Evolutionary conservation across 64 coral and sea anemone genomes (phyloP), one percentile per base, ranked within the genome.

Genomic region (Stichodactyla mertensii): DNA sequence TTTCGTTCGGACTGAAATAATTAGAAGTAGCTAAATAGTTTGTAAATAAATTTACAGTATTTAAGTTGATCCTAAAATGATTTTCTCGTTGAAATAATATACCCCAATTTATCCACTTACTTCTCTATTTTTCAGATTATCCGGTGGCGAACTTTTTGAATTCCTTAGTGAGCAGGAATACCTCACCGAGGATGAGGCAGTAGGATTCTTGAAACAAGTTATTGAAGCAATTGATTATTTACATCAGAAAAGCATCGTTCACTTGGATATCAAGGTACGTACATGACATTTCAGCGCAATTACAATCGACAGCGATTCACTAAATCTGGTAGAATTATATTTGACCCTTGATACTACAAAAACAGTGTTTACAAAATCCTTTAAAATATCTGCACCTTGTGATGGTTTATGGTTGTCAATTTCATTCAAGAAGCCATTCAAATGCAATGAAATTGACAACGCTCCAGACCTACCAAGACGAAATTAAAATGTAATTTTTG

Each of bases 201-300:
- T 92, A 0, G 89, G 86, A 11, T 98, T 98, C 31, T 89, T 89
- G 0, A 86, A 84, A 31, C 95, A 98, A 87, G 90, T 98, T 62
- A 77, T 98, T 16, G 87, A 90, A 28, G 95, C 92, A 5, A 27
- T 94, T 26, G 77, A 87, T 78, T 94, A 94, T 70, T 88, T 98
- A 12, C 95, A 98, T 59, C 71, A 94, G 19, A 52, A 66, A 26
- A 89, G 84, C 12, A 92, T 98, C 86, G 92, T 98, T 6, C 95
- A 98, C 56, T 86, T 98, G 31, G 95, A 98, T n/a, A 92, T 98
- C 1, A 98, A 98, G 95, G 95, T 94, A 54, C 81, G 80, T 10
- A 71, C 57, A 54, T 67, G 11, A 55, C 58, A n/a, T 31, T 71
- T 85, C 51, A 20, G 54, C 22, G 54, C 62, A 52, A 52, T 26